Evolutionary conservation across 2,113 vertebrate genomes (phyloP), one percentile per base, ranked within the genome.

Genomic region (Chamaetylas fuelleborni): DNA sequence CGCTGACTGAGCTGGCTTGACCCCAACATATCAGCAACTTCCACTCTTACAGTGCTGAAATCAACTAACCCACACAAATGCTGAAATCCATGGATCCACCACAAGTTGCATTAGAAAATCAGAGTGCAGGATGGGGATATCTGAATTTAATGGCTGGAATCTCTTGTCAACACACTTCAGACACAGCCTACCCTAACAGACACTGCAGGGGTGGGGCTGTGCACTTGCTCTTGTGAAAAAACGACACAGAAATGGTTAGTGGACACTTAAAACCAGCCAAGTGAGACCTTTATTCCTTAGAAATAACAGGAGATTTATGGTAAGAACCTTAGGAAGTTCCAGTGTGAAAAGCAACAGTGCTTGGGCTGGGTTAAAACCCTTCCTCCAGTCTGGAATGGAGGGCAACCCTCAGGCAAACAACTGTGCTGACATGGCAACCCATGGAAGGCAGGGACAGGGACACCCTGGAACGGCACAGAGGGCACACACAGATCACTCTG

Each of bases 401-500:
- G 60, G 28, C 22, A 29, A 53, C 19, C 4, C 67, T 45, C 36
- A 28, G 71, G 3, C 24, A 51, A 40, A 8, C 0, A 4, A 22
- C n/a, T 0, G 7, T 24, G 38, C 58, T 26, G 28, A 23, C 14
- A 10, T 0, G 8, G 53, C 26, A 29, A 34, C 31, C 73, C 33
- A 12, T 0, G 19, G 15, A 15, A 77, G 51, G 40, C 56, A 65
- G 40, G 50, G 8, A 8, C 53, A 61, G 0, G 14, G 28, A 53
- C 47, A 57, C 22, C 33, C 89, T 25, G 24, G 36, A 19, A 19
- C 19, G 34, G 56, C 9, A 48, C 2, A 8, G 42, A 64, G 70
- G 57, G 40, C 51, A 53, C 4, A 29, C 3, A 28, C 0, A 6
- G 26, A 1, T 4, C 3, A 8, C 72, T 34, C 11, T 2, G 2